Evolutionary conservation across 30 jellyfish, hydroid and myxozoan genomes (phyloP), one percentile per base, ranked within the genome.

Genomic region (Turritopsis rubra): DNA sequence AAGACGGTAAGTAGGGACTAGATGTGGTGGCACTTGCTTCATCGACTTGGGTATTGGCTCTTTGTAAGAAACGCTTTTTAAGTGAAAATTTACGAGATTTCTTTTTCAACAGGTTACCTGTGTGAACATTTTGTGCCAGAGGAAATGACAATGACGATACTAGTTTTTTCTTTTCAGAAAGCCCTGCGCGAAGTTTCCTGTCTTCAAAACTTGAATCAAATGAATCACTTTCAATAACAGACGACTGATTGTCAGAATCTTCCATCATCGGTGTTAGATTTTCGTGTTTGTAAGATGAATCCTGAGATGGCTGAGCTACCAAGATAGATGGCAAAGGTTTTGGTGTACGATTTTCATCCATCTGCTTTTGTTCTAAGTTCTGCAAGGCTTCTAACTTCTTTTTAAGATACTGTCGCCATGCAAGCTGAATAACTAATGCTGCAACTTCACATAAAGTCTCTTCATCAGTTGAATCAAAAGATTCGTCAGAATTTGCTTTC

Each of bases 341-440:
- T 0, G 65, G 9, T 8, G 54, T 20, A 26, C 65, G 16, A 23
- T 7, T 24, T 7, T 16, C 27, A 23, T 72, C 16, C 0, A 7
- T 22, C 16, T n/a, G 30, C 9, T 27, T 68, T 16, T 27, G 28
- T n/a, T 68, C 28, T 9, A n/a, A n/a, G 77, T 27, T 68, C 77
- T 68, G 77, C 19, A n/a, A 27, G 77, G 16, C 28, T 1, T n/a
- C 70, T 31, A 93, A 83, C 53, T 85, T 81, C 73, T 66, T 73
- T 79, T 86, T 93, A 81, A 93, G 65, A 82, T 85, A 93, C 28
- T 86, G 81, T 54, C 99, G 83, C 99, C 99, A 93, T 29, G 89
- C 94, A 54, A 93, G 82, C 72, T 93, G 99, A 53, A 93, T 93
- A 16, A 86, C 86, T 24, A 93, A 78, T 8, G 99, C 99, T 13